Percentiles rank a stretch among this genome's conserved stretches.
These are phyloP conservation scores for Parnassius mnemosyne DNA, from an alignment of 2,888 invertebrate species.

Conservation along the genomic window DNA sequence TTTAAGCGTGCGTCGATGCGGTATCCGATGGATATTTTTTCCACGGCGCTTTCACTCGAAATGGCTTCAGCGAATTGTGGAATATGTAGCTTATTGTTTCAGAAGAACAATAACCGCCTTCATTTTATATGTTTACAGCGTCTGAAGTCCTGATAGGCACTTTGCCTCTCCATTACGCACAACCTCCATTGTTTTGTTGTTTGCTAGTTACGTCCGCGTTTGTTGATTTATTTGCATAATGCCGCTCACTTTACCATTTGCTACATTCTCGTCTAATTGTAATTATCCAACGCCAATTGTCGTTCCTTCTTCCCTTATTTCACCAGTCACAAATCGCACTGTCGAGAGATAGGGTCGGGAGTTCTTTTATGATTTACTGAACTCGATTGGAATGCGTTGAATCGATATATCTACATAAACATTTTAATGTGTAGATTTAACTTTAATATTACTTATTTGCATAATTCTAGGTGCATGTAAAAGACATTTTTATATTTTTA, in stretches of 20 bases:
- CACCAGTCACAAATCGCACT: slow-evolving; percentile 10
- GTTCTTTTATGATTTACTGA: slow-evolving; percentile 7
- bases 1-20: slow-evolving; percentile 79
- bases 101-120: slow-evolving; percentile 76
- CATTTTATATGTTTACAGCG: slow-evolving; percentile 77
- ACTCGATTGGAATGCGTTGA: neutral
- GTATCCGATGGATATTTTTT: slow-evolving; percentile 72
- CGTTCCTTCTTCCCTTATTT: slow-evolving; percentile 23
- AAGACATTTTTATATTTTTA: too few species aligned
- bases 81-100: slow-evolving; percentile 78
- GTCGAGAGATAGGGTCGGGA: neutral
- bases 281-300: slow-evolving; percentile 23
- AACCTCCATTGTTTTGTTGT: slow-evolving; percentile 51
- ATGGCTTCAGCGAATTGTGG: slow-evolving; percentile 76
- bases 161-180: slow-evolving; percentile 67
- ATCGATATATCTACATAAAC: neutral
- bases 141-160: slow-evolving; percentile 72
- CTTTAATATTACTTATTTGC: neutral
- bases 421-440: neutral
- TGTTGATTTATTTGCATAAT: slow-evolving; percentile 43
- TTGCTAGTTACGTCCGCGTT: slow-evolving; percentile 39
- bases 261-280: slow-evolving; percentile 27
- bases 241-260: slow-evolving; percentile 28
- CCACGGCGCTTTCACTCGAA: slow-evolving; percentile 72
- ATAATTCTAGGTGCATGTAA: too few species aligned